phyloP scores from a whole-genome alignment of 2,113 vertebrate species.

The Calidris pygmaea region DNA sequence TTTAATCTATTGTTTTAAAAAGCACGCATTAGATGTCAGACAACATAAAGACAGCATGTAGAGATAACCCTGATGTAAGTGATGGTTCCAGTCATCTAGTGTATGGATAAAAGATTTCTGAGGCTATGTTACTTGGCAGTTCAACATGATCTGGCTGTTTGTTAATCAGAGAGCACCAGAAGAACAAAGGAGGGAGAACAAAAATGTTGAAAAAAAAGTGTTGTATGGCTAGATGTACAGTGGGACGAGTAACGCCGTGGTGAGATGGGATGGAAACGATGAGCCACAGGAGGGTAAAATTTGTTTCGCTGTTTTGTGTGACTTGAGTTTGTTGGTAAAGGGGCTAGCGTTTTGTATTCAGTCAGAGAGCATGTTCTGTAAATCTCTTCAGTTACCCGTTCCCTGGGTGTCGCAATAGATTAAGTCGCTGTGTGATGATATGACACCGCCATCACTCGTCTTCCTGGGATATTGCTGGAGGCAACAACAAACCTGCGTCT shows the following conservation, averaged over 20 bases:
- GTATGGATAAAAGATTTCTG: slow-evolving; percentile 39
- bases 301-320: slow-evolving; percentile 22
- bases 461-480: slow-evolving; percentile 73
- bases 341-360: slow-evolving; percentile 36
- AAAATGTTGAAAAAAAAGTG: slow-evolving; percentile 3
- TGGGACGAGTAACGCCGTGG: not conserved
- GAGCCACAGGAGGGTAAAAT: not conserved
- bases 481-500: slow-evolving; percentile 76
- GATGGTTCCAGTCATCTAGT: not conserved
- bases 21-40: not conserved
- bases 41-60: not conserved
- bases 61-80: not conserved
- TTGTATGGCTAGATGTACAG: not conserved
- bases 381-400: slow-evolving; percentile 54
- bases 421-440: slow-evolving; percentile 65
- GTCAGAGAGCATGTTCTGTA: slow-evolving; percentile 51
- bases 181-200: slow-evolving; percentile 45
- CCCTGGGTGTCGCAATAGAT: slow-evolving; percentile 64
- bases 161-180: slow-evolving; percentile 41
- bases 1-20: slow-evolving; percentile 13
- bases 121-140: slow-evolving; percentile 18
- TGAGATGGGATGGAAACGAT: not conserved
- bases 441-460: slow-evolving; percentile 74
- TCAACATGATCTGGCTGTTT: slow-evolving; percentile 46
- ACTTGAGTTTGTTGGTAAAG: slow-evolving; percentile 47